Percentiles rank a stretch among this genome's conserved stretches.
Evolutionary conservation across 2,797 vertebrate species (phyloP).

Genomic region (Octomys mimax): DNA sequence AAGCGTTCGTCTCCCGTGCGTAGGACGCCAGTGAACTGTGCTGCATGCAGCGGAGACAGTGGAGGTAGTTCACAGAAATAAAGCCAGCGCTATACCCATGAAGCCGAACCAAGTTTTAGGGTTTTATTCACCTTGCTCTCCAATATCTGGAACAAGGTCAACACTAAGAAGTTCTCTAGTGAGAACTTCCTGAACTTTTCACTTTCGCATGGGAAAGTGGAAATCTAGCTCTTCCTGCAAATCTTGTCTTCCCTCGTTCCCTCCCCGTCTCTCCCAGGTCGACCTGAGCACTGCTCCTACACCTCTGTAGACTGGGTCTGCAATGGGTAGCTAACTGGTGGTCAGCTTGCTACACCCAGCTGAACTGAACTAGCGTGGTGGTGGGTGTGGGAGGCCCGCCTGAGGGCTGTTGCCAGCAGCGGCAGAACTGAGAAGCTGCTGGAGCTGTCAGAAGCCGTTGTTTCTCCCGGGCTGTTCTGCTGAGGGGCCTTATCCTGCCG

Average conservation of each 20-base stretch:
- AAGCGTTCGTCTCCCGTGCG: not conserved
- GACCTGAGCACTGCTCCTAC: not conserved
- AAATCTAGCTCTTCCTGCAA: not conserved
- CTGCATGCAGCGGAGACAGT: not conserved
- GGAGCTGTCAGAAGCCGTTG: too few species aligned
- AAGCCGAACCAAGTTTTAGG: not conserved
- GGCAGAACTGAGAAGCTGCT: too few species aligned
- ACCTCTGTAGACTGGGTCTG: too few species aligned
- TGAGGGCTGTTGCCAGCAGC: too few species aligned
- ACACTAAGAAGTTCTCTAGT: not conserved
- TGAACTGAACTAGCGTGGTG: too few species aligned
- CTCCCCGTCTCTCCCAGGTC: accelerated
- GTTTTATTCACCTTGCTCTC: not conserved
- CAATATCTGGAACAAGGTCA: not conserved
- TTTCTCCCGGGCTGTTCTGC: too few species aligned
- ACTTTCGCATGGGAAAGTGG: not conserved
- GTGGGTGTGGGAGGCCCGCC: too few species aligned
- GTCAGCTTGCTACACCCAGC: too few species aligned
- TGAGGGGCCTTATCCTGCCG: too few species aligned
- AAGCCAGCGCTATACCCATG: not conserved
- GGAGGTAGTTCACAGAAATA: not conserved
- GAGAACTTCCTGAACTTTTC: not conserved
- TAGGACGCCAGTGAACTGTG: not conserved
- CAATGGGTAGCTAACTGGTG: too few species aligned
- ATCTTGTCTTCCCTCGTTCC: not conserved